Percentiles rank a stretch among this genome's conserved stretches.
Evolutionary conservation across 1,140 invertebrate species (phyloP).

Genomic region (Apis dorsata): DNA sequence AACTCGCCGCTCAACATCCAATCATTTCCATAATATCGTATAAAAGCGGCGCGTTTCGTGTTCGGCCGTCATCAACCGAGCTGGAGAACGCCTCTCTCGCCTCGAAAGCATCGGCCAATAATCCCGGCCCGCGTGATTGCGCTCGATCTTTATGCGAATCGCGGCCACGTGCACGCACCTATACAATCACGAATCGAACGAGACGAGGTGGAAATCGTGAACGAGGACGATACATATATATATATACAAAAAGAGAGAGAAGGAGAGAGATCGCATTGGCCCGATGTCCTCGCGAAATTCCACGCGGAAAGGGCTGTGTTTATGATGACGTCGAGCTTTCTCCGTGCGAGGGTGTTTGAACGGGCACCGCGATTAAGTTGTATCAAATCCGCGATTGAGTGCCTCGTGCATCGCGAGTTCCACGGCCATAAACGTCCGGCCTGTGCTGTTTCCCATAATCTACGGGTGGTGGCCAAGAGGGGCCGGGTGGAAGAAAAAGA

Average conservation of each 20-base stretch:
- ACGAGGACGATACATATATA: not conserved
- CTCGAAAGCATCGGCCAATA: constrained; percentile 72
- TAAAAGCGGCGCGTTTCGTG: constrained; percentile 26
- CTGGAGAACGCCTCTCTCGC: constrained; percentile 74
- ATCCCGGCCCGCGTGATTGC: constrained; percentile 56
- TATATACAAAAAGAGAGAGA: not conserved
- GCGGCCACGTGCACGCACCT: constrained; percentile 38
- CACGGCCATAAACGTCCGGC: constrained; percentile 70
- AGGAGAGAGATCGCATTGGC: not conserved
- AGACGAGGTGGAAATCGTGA: not conserved
- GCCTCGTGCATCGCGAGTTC: constrained; percentile 66
- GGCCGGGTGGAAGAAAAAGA: constrained; percentile 38
- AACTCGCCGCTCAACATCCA: constrained; percentile 8
- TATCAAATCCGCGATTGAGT: constrained; percentile 74
- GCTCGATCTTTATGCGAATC: constrained; percentile 48
- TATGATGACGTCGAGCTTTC: constrained; percentile 41
- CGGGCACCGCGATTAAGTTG: constrained; percentile 72
- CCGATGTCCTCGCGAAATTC: constrained; percentile 47
- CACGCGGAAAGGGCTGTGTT: constrained; percentile 47
- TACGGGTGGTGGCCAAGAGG: constrained; percentile 50
- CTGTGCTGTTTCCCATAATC: constrained; percentile 72
- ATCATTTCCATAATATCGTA: constrained; percentile 48
- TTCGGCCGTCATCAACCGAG: constrained; percentile 45
- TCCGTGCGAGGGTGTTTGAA: constrained; percentile 54
- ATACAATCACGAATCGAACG: not conserved